Conservation (phyloP, 2,113 vertebrate genomes). For the Pelusios castaneus region DNA sequence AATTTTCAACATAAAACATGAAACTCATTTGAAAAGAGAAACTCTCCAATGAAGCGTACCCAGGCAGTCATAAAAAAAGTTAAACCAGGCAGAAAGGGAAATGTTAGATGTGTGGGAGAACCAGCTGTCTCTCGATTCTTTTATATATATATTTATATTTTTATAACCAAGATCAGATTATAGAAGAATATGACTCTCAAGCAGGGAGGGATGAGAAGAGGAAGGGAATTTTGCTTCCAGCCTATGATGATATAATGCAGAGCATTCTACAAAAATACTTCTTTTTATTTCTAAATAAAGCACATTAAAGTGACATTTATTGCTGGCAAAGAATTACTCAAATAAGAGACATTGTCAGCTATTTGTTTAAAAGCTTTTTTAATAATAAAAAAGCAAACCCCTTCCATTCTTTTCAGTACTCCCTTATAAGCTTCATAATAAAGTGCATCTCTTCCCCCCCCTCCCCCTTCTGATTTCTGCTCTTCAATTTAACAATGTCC, state of each 20-base stretch:
- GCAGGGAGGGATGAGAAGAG: not conserved
- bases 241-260: constrained; percentile 27
- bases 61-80: constrained; percentile 75
- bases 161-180: constrained; percentile 71
- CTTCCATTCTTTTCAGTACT: constrained; percentile 13
- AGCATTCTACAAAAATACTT: constrained; percentile 31
- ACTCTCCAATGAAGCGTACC: constrained; percentile 72
- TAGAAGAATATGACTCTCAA: constrained; percentile 57
- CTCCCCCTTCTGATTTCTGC: not conserved
- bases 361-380: constrained; percentile 76
- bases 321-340: constrained; percentile 77
- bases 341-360: constrained; percentile 78
- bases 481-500: not conserved
- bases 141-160: constrained; percentile 40
- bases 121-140: constrained; percentile 69
- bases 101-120: constrained; percentile 76
- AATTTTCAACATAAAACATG: constrained; percentile 68
- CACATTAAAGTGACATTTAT: constrained; percentile 74
- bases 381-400: constrained; percentile 5
- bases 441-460: not conserved
- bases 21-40: constrained; percentile 69
- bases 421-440: constrained; percentile 47
- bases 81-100: constrained; percentile 78
- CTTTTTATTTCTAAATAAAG: constrained; percentile 77
- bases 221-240: constrained; percentile 22